These are phyloP conservation scores for Gnathonemus longibarbis DNA, from an alignment of 2,113 vertebrate genomes.

Conservation along the genomic window DNA sequence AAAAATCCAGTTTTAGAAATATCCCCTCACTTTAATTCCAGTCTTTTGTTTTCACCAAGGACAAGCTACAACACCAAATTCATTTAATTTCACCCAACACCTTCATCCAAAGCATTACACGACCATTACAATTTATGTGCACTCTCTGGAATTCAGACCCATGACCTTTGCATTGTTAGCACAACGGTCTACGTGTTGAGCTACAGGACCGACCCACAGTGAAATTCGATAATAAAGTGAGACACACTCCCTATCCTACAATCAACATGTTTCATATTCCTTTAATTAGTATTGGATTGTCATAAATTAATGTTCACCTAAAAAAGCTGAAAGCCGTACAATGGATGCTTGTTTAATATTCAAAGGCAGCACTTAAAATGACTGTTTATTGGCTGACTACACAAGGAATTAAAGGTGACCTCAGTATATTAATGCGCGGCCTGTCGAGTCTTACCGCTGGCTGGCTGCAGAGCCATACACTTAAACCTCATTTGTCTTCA, in stretches of 20 bases:
- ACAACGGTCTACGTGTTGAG: not conserved
- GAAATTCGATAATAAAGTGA: not conserved
- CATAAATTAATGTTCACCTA: not conserved
- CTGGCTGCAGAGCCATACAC: not conserved
- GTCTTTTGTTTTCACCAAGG: not conserved
- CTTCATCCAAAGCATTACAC: not conserved
- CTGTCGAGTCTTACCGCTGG: not conserved
- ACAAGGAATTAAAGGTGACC: slow-evolving; percentile 5
- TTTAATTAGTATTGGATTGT: not conserved
- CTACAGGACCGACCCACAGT: not conserved
- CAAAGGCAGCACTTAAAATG: not conserved
- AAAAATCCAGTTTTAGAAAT: not conserved
- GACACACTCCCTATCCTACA: not conserved
- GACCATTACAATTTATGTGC: not conserved
- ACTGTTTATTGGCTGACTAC: not conserved
- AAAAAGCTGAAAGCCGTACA: not conserved
- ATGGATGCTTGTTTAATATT: not conserved
- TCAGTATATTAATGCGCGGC: not conserved
- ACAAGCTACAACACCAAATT: not conserved
- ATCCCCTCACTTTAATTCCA: not conserved
- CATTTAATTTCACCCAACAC: not conserved
- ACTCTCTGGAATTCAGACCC: not conserved
- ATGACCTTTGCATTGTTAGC: not conserved
- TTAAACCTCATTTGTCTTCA: not conserved
- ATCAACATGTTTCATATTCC: not conserved